Conservation (phyloP, 2,888 invertebrate species). For the Exocentrus adspersus region DNA sequence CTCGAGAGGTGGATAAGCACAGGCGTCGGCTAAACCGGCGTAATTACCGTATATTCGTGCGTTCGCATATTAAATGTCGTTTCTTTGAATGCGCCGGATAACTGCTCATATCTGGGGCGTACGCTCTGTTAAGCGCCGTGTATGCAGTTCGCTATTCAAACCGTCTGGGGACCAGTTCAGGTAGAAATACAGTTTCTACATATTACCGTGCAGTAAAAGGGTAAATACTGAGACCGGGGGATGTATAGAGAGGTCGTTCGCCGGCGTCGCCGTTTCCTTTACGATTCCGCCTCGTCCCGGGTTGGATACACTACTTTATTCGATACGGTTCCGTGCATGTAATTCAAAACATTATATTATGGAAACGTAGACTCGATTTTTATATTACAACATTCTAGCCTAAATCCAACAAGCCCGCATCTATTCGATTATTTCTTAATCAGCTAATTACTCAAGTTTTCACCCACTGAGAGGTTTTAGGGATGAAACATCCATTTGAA, state of each 20-base stretch:
- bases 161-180: constrained; percentile 23
- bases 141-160: constrained; percentile 27
- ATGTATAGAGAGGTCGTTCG: background rate
- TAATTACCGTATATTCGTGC: constrained; percentile 8
- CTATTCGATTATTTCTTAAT: constrained; percentile 29
- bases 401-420: too few relatives aligned
- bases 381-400: too few relatives aligned
- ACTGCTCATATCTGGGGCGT: constrained; percentile 26
- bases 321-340: too few relatives aligned
- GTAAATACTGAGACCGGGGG: constrained; percentile 14
- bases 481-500: constrained; percentile 26
- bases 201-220: constrained; percentile 20
- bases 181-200: constrained; percentile 22
- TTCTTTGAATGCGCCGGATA: constrained; percentile 23
- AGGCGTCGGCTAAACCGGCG: background rate
- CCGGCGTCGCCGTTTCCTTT: background rate
- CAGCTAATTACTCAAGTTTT: constrained; percentile 29
- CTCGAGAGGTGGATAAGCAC: constrained; percentile 8
- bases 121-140: constrained; percentile 16
- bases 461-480: constrained; percentile 28
- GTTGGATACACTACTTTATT: too few relatives aligned
- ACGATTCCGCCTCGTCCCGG: background rate
- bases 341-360: too few relatives aligned
- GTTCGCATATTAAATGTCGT: constrained; percentile 10
- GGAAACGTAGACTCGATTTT: too few relatives aligned